Evolutionary conservation across 2,888 invertebrate species (phyloP).

Genomic region (Camptogramma bilineatum): DNA sequence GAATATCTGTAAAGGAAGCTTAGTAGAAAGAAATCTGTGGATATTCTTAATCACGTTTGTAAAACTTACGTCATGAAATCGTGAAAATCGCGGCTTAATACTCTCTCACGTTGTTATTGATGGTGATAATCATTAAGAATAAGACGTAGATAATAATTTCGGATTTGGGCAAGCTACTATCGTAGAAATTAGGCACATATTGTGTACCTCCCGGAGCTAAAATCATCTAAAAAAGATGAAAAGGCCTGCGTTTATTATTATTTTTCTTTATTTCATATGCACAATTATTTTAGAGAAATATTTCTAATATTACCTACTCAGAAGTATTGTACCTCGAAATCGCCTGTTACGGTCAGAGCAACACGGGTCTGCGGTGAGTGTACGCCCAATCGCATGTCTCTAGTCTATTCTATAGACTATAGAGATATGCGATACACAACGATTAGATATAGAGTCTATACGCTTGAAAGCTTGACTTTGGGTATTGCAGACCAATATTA

Average conservation of each 20-base stretch:
- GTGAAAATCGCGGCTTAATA: not conserved
- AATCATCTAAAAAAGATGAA: too few species aligned
- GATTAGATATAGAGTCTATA: too few species aligned
- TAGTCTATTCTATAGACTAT: too few species aligned
- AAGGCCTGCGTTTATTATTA: too few species aligned
- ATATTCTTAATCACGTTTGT: not conserved
- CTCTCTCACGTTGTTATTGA: not conserved
- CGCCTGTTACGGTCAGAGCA: slow-evolving; percentile 17
- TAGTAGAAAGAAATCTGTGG: not conserved
- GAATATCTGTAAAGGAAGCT: not conserved
- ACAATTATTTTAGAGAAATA: not conserved
- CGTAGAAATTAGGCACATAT: too few species aligned
- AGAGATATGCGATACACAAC: too few species aligned
- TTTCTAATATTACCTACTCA: not conserved
- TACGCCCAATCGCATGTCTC: slow-evolving; percentile 1
- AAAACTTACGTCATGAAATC: not conserved
- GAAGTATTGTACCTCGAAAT: not conserved
- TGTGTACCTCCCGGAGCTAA: too few species aligned
- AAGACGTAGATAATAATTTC: too few species aligned
- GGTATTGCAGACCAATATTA: not conserved
- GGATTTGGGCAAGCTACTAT: too few species aligned
- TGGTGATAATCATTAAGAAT: not conserved
- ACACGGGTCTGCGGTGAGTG: slow-evolving; percentile 11
- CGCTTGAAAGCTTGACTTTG: slow-evolving; percentile 2
- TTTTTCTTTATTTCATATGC: too few species aligned